These are phyloP conservation scores for Ptychobarbus kaznakovi DNA, from an alignment of 2,797 vertebrate genomes.

Conservation along the genomic window DNA sequence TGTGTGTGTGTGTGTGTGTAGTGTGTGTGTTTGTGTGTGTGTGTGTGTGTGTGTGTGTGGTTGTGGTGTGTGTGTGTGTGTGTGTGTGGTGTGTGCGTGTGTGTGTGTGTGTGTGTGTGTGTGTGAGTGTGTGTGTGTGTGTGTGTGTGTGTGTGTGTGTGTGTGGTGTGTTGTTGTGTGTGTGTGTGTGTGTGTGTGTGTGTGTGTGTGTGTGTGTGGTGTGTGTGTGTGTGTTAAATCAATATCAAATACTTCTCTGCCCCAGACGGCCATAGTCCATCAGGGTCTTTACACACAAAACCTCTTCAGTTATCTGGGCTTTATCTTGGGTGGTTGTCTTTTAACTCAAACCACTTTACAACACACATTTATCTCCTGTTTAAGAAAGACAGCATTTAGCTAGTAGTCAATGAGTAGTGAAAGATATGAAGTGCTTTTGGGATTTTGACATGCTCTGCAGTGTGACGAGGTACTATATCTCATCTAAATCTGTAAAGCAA, in stretches of 20 bases:
- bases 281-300: conserved; percentile 26
- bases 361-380: conserved; percentile 37
- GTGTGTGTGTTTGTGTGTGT: too few relatives aligned
- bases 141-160: too few relatives aligned
- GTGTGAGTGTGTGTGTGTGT: too few relatives aligned
- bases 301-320: conserved; percentile 13
- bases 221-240: conserved; percentile 39
- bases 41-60: too few relatives aligned
- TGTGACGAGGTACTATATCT: background rate
- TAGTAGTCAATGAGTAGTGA: conserved; percentile 7
- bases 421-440: background rate
- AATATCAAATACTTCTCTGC: conserved; percentile 57
- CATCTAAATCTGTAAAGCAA: background rate
- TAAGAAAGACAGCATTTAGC: conserved; percentile 29
- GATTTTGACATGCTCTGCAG: background rate
- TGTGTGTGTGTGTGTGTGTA: too few relatives aligned
- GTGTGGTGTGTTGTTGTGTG: background rate
- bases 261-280: conserved; percentile 30
- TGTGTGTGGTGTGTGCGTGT: too few relatives aligned
- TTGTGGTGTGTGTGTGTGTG: too few relatives aligned
- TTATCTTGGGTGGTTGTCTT: conserved; percentile 30
- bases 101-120: too few relatives aligned
- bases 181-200: background rate
- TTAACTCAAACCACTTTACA: conserved; percentile 27
- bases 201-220: background rate